A percentile compares a stretch with the other conserved stretches of the same genome.
Evolutionary conservation across 2,888 invertebrate species (phyloP).

Genomic region (Cataglyphis rosenhaueri): DNA sequence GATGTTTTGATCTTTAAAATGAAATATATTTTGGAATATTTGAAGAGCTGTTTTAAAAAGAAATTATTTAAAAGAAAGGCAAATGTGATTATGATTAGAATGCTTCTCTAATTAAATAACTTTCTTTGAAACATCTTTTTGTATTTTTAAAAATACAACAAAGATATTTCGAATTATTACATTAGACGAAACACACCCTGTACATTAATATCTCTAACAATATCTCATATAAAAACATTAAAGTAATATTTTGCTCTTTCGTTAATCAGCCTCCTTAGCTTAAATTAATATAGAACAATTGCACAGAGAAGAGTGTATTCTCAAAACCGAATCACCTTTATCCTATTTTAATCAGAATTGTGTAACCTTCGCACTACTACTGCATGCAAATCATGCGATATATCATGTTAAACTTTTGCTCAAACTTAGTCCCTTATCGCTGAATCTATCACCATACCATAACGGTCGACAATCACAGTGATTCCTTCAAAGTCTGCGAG

Average conservation of each 20-base stretch:
- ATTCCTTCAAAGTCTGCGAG: conserved; percentile 68
- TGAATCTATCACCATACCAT: conserved; percentile 31
- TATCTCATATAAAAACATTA: conserved; percentile 55
- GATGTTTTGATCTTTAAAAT: not conserved
- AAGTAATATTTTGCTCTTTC: conserved; percentile 54
- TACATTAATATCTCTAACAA: conserved; percentile 60
- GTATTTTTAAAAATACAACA: not conserved
- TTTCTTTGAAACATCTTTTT: conserved; percentile 1
- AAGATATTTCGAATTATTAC: conserved; percentile 22
- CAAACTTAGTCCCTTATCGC: conserved; percentile 53
- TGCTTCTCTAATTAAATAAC: not conserved
- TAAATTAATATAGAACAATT: conserved; percentile 72
- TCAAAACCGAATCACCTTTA: conserved; percentile 24
- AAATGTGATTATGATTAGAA: not conserved
- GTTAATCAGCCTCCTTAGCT: conserved; percentile 68
- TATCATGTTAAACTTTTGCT: conserved; percentile 47
- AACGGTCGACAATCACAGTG: conserved; percentile 68
- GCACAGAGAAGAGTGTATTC: conserved; percentile 62
- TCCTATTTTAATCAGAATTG: conserved; percentile 1
- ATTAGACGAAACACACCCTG: conserved; percentile 25
- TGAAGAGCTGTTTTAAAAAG: not conserved
- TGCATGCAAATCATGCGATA: conserved; percentile 16
- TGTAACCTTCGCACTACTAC: conserved; percentile 24
- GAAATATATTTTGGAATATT: not conserved
- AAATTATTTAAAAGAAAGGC: not conserved